phyloP scores from a whole-genome alignment of 2,113 vertebrate species.

The Phyllopteryx taeniolatus region DNA sequence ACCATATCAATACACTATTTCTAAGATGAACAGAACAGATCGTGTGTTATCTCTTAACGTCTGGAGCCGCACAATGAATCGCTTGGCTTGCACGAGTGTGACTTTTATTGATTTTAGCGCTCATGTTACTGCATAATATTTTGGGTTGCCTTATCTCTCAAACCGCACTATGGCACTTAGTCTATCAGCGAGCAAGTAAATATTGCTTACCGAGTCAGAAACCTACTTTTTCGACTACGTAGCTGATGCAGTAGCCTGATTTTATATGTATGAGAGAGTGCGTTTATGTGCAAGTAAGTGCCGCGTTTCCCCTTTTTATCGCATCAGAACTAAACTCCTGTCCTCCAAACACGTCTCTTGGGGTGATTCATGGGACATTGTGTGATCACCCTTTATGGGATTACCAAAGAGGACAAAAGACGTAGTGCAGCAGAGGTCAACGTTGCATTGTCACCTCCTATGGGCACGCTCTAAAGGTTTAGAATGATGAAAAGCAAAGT shows the following conservation, averaged over 20 bases:
- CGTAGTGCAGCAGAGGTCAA: conserved; percentile 20
- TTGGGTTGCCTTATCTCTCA: conserved; percentile 19
- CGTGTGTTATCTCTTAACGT: background rate
- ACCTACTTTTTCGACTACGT: conserved; percentile 1
- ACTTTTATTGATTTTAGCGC: background rate
- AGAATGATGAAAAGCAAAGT: conserved; percentile 67
- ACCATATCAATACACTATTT: background rate
- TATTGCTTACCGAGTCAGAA: conserved; percentile 6
- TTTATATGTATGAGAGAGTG: background rate
- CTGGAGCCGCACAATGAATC: background rate
- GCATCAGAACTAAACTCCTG: conserved; percentile 3
- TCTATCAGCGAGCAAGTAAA: conserved; percentile 12
- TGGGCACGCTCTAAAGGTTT: conserved; percentile 53
- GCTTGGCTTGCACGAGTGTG: background rate
- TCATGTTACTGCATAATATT: background rate
- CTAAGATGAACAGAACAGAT: background rate
- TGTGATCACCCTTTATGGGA: conserved; percentile 43
- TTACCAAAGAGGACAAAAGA: conserved; percentile 28
- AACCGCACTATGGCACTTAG: conserved; percentile 12
- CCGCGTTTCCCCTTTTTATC: background rate
- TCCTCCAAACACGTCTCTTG: conserved; percentile 1
- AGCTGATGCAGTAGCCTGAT: background rate
- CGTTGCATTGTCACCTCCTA: conserved; percentile 46
- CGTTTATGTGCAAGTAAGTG: background rate
- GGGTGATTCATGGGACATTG: conserved; percentile 4